A percentile compares a stretch with the other conserved stretches of the same genome.
These are phyloP conservation scores for Pipistrellus nathusii DNA, from an alignment of 2,797 vertebrate species.

Conservation along the genomic window DNA sequence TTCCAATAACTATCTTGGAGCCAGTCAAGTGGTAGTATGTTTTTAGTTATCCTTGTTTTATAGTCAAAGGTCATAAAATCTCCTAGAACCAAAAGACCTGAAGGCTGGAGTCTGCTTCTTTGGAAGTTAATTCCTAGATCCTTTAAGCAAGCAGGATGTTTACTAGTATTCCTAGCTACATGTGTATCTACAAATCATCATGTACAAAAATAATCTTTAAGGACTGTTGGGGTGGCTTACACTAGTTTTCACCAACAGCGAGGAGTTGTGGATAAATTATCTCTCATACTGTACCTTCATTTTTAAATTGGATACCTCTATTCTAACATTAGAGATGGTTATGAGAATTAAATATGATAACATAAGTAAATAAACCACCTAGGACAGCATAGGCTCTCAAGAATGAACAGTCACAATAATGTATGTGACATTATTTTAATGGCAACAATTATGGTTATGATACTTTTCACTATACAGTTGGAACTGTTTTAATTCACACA, in stretches of 20 bases:
- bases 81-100: background rate
- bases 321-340: background rate
- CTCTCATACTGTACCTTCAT: background rate
- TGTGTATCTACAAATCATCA: background rate
- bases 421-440: background rate
- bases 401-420: background rate
- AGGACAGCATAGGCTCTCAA: background rate
- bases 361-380: background rate
- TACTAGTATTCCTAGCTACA: background rate
- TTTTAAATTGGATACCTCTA: background rate
- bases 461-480: background rate
- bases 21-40: background rate
- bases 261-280: background rate
- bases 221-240: background rate
- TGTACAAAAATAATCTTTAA: background rate
- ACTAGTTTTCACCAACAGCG: background rate
- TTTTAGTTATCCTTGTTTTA: background rate
- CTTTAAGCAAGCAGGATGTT: background rate
- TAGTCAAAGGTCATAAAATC: background rate
- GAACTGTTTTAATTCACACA: background rate
- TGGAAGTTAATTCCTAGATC: background rate
- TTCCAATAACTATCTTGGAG: background rate
- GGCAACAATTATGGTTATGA: background rate
- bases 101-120: background rate
- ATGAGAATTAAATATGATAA: background rate